Base-by-base conservation (phyloP, 2,113 vertebrate genomes). In the Odocoileus virginianus region DNA sequence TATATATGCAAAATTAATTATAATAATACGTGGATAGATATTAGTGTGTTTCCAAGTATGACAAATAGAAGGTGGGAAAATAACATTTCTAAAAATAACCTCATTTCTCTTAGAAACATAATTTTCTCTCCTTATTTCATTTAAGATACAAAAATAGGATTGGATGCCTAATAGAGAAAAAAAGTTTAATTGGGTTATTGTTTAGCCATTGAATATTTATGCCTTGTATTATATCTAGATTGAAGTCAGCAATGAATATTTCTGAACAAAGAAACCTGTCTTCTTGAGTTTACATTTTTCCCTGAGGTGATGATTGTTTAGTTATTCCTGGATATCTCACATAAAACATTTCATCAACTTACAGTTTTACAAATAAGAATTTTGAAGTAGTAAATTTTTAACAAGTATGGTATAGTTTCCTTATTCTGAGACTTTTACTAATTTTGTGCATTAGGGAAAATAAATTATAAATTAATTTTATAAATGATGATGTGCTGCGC, bases 331-430 rank as follows among this genome's bases (percentile, higher is more conserved):
- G 7, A 82, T 76, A 40, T 84, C 27, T 93, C 27, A 95, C 27
- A 87, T 93, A 67, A 95, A 95, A 91, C 19, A 47, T 64, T 97
- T 93, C n/a, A 82, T 25, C 96, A 71, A 76, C 91, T 87, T 97
- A 36, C 60, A 64, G 83, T 92, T 97, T 97, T 83, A 95, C 5
- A 96, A 88, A 79, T 83, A 86, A 91, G 54, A 89, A 76, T 36
- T 94, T 89, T 78, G 45, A 82, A 58, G 16, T 43, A 54, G 14
- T 87, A 85, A 76, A 60, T 74, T 88, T 5, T 40, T 94, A 33
- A 36, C 0, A 76, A 89, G 89, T 47, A 60, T 23, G 6, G 16
- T 47, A 6, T 87, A 3, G 25, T 28, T 81, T 94, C 12, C 60
- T 93, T 93, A n/a, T 58, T 93, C n/a, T 93, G 60, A 81, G 54